Evolutionary conservation across 2,797 vertebrate species (phyloP), one percentile per base, ranked within the genome.

Genomic region (Apogon hyalosoma): DNA sequence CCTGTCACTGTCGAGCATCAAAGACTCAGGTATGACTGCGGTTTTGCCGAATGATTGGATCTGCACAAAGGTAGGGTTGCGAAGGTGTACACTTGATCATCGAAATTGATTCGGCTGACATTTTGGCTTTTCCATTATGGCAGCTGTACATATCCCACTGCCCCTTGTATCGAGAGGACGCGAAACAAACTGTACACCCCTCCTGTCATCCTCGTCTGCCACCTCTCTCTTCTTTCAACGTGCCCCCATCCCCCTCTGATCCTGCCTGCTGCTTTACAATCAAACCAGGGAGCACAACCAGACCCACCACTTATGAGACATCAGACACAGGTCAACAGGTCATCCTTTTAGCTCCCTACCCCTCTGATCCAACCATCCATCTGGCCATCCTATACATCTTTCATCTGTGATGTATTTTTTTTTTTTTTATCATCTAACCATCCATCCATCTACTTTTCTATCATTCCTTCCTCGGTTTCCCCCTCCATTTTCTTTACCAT

Each of bases 261-360:
- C 61, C 49, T 63, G 57, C 56, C 61, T 58, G 28, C 77, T 79
- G 79, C 75, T 92, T 94, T 89, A 90, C 90, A 92, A 92, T 87
- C 79, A 85, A 75, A 66, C 15, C 69, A 67, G 88, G 66, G 83
- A 87, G 48, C 69, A 87, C 65, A 74, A 88, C 83, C 88, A 80
- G 74, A 86, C 61, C 75, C 48, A 1, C 56, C 82, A 73, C 86
- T 90, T 90, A 90, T 73, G 81, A 89, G 87, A 86, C 84, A 88
- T 91, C 87, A 92, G 80, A 77, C 79, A 51, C 80, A 84, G 89
- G 88, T 88, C 87, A 79, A 46, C 65, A 70, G 85, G 87, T 88
- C 89, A 91, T 83, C 83, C 85, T 88, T 88, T 84, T 87, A 91
- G 90, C 79, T 86, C 79, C 82, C 72, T 67, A 4, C 69, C 53